A percentile compares a stretch with the other conserved stretches of the same genome.
These are phyloP conservation scores for Phymatocera aterrima DNA, from an alignment of 2,888 invertebrate genomes.

Conservation along the genomic window DNA sequence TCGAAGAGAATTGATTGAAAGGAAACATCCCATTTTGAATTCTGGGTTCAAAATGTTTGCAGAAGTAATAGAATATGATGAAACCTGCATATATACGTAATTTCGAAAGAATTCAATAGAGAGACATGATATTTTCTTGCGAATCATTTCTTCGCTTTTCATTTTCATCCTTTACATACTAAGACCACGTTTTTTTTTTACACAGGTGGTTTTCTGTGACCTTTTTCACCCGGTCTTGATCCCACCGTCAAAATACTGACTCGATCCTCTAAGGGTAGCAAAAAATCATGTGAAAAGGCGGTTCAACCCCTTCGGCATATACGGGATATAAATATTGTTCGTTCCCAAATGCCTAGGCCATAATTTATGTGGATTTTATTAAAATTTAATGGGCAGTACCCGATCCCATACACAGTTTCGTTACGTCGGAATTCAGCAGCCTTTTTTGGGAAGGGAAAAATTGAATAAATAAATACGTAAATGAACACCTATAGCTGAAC, in stretches of 20 bases:
- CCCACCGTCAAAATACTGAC: conserved; percentile 33
- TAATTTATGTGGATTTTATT: conserved; percentile 71
- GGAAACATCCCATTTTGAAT: no score
- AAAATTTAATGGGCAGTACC: conserved; percentile 61
- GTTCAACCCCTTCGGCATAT: conserved; percentile 61
- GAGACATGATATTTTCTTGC: no score
- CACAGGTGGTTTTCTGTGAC: not conserved
- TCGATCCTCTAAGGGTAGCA: conserved; percentile 46
- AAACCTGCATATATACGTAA: no score
- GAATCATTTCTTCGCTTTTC: not conserved
- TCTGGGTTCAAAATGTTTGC: no score
- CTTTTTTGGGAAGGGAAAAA: not conserved
- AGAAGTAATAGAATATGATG: no score
- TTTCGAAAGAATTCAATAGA: no score
- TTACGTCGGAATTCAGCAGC: not conserved
- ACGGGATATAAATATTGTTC: conserved; percentile 69
- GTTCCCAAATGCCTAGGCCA: conserved; percentile 51
- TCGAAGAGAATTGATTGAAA: no score
- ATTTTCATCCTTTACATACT: not conserved
- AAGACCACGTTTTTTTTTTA: not conserved
- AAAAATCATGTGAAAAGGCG: conserved; percentile 44
- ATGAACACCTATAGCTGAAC: not conserved
- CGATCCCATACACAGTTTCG: not conserved
- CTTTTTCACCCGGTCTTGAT: conserved; percentile 1
- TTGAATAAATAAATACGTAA: not conserved